These are phyloP conservation scores for Acromyrmex echinatior DNA, from an alignment of 1,140 invertebrate species.

Conservation along the genomic window DNA sequence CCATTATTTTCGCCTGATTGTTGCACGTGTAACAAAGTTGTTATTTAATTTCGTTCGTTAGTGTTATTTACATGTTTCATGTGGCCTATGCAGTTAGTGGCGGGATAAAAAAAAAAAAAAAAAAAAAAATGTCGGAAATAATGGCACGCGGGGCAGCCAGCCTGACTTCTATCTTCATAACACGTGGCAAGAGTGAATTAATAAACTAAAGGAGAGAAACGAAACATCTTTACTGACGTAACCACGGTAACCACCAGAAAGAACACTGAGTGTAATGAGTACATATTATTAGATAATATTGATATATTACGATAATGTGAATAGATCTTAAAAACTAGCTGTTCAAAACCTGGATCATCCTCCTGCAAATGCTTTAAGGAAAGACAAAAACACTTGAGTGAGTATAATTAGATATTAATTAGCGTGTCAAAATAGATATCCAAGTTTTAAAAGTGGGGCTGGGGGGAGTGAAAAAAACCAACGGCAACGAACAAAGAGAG, in stretches of 20 bases:
- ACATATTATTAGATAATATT: conserved; percentile 81
- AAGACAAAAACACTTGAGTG: conserved; percentile 85
- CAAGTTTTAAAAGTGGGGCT: conserved; percentile 68
- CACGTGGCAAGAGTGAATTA: conserved; percentile 83
- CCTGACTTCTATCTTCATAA: conserved; percentile 80
- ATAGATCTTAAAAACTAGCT: conserved; percentile 85
- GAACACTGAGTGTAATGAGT: conserved; percentile 83
- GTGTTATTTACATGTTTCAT: conserved; percentile 53
- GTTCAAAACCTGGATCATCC: conserved; percentile 87
- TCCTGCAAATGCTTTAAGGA: conserved; percentile 87
- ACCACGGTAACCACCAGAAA: conserved; percentile 84
- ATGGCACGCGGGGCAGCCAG: conserved; percentile 69
- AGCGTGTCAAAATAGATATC: conserved; percentile 78
- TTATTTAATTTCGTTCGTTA: conserved; percentile 45
- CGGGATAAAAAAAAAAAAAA: conserved; percentile 3
- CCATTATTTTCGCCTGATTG: conserved; percentile 68
- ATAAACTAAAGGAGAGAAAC: conserved; percentile 81
- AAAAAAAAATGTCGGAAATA: conserved; percentile 53
- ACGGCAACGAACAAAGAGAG: conserved; percentile 78
- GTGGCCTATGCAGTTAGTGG: background rate
- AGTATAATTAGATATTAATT: conserved; percentile 82
- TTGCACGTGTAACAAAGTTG: conserved; percentile 42
- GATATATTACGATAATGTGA: conserved; percentile 81
- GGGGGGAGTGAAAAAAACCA: conserved; percentile 69
- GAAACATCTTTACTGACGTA: conserved; percentile 81